Evolutionary conservation across 1,140 invertebrate genomes (phyloP), one percentile per base, ranked within the genome.

Genomic region (Philopotamus ludificatus): DNA sequence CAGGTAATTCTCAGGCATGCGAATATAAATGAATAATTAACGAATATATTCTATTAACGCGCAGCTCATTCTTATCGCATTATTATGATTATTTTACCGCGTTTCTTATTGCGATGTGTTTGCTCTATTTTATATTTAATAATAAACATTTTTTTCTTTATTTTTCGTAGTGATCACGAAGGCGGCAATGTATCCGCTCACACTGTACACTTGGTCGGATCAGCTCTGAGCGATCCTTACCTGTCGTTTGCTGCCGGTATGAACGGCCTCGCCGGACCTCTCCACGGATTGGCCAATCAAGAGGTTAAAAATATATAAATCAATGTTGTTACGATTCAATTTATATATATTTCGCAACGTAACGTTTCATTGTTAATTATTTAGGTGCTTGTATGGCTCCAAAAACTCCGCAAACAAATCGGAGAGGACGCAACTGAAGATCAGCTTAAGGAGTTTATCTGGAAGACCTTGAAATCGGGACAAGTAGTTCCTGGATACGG

Each of bases 401-500:
- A 89, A 67, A 94, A 94, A 73, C 79, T 95, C 12, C 86, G 88
- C 64, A 78, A 85, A 64, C 87, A 93, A 72, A 82, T 98, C 21
- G 91, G 92, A 28, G 86, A 91, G 54, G 86, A 89, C 71, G 88
- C 91, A 16, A 88, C 87, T 16, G 92, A 97, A 75, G 91, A 97
- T 0, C 84, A 94, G 65, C 81, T 98, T 10, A 92, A 93, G 75
- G 91, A 97, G 10, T 98, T 94, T 79, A 92, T 98, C 73, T 93
- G 92, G 90, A 94, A 95, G 74, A 96, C 94, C 0, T 82, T 98
- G 10, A 97, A 97, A 79, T 89, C 90, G 45, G 95, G 96, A 70
- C 91, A 95, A 79, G 95, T 98, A 34, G 92, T 98, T 22, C 96
- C 96, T 57, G 96, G 96, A 21, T 98, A 97, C 75, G 96, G 96